phyloP scores from a whole-genome alignment of 1,140 invertebrate genomes.

The Brachionus manjavacas region DNA sequence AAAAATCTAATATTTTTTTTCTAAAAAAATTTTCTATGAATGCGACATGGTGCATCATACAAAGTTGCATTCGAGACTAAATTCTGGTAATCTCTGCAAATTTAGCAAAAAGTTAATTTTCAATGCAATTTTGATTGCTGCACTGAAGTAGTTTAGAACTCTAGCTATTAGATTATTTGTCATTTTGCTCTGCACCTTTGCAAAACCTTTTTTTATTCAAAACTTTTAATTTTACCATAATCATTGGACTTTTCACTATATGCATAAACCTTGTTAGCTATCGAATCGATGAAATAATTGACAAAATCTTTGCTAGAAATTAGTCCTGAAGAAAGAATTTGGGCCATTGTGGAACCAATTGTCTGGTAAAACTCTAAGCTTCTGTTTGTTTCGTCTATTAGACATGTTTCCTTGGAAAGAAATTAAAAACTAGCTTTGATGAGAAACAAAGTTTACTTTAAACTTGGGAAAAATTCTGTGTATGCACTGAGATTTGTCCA shows the following conservation, averaged over 20 bases:
- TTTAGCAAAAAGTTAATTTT: too few relatives aligned
- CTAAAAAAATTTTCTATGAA: too few relatives aligned
- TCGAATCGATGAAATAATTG: background rate
- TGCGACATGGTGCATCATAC: too few relatives aligned
- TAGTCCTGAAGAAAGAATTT: background rate
- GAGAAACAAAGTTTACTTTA: background rate
- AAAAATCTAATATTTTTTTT: too few relatives aligned
- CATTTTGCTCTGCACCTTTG: too few relatives aligned
- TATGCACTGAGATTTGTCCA: slow-evolving; percentile 2
- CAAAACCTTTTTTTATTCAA: background rate
- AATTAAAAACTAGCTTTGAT: background rate
- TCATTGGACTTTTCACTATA: slow-evolving; percentile 7
- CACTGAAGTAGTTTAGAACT: too few relatives aligned
- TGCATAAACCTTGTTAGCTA: background rate
- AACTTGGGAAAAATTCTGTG: slow-evolving; percentile 31
- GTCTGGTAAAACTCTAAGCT: slow-evolving; percentile 31
- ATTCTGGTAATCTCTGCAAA: too few relatives aligned
- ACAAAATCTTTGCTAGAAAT: slow-evolving; percentile 11
- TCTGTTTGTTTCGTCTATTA: background rate
- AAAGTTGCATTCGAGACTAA: too few relatives aligned
- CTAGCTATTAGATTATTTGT: too few relatives aligned
- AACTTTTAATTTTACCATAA: background rate
- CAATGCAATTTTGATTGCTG: too few relatives aligned
- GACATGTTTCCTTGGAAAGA: slow-evolving; percentile 10
- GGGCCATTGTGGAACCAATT: background rate